Conservation (phyloP, 2,888 invertebrate genomes). For the Myathropa florea region DNA sequence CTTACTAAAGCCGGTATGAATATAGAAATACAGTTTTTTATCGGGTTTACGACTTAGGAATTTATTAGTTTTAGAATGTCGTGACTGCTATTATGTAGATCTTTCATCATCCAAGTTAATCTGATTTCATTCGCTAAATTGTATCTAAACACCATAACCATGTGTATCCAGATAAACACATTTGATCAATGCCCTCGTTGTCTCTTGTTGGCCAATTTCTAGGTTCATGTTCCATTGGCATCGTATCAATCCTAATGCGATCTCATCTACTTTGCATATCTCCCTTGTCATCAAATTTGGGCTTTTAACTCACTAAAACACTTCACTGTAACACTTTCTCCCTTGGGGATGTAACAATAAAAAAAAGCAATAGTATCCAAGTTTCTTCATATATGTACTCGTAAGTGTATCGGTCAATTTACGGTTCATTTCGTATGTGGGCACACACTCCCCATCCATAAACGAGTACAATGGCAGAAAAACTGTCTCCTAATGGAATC, state of each 20-base stretch:
- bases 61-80: no score
- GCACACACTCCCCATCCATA: conserved; percentile 28
- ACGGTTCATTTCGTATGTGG: conserved; percentile 58
- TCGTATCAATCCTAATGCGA: background rate
- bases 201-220: background rate
- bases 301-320: background rate
- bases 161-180: no score
- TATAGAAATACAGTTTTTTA: no score
- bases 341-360: background rate
- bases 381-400: conserved; percentile 22
- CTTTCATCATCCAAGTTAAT: no score
- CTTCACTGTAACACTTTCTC: background rate
- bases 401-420: conserved; percentile 64
- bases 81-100: no score
- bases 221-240: background rate
- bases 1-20: no score
- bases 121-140: no score
- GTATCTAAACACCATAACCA: no score
- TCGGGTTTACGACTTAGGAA: no score
- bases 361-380: background rate
- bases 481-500: conserved; percentile 67
- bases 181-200: no score
- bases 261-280: background rate
- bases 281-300: background rate
- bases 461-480: conserved; percentile 51